Base-by-base conservation (phyloP, 1,140 invertebrate genomes). In the Drosophila mojavensis region DNA sequence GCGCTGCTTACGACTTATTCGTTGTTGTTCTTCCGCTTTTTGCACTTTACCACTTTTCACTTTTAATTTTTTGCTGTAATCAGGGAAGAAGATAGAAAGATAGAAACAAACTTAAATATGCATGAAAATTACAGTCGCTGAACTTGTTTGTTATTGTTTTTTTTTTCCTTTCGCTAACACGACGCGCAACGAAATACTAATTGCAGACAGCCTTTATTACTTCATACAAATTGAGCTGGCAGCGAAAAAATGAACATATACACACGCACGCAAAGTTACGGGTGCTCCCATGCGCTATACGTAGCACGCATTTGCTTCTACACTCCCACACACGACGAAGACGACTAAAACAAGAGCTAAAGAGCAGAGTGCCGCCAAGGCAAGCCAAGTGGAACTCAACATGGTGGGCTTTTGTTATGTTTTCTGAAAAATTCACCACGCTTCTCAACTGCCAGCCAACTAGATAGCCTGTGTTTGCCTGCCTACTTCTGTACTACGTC, bases 201-300 rank as follows among this genome's bases (percentile, higher is more conserved):
- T 86, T 88, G 82, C 79, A 73, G 50, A 68, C 70, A 54, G 48
- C 64, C 76, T 78, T 88, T 86, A 86, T 86, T 86, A 86, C 83
- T 86, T 86, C 82, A 86, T 75, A 86, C 79, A 81, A 79, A 86
- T 86, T 85, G 78, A 85, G 76, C 56, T 75, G 67, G 67, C 69
- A 82, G 60, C 36, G 55, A 69, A 74, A 74, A 74, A 53, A 33
- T 26, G 51, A 69, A 84, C 69, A 69, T 51, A 68, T 26, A 66
- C 62, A 62, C 72, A 69, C 60, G 56, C 69, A 73, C 62, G 60
- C 61, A 70, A 75, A 62, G 56, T 78, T 75, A 69, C 71, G 71
- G 71, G 50, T 50, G 55, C 64, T 68, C 64, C 59, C 36, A 6
- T 33, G 50, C 59, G 58, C 56, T 17, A 51, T 51, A 15, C 28